Conservation (phyloP, 2,888 invertebrate species). For the Hylaea fasciaria region DNA sequence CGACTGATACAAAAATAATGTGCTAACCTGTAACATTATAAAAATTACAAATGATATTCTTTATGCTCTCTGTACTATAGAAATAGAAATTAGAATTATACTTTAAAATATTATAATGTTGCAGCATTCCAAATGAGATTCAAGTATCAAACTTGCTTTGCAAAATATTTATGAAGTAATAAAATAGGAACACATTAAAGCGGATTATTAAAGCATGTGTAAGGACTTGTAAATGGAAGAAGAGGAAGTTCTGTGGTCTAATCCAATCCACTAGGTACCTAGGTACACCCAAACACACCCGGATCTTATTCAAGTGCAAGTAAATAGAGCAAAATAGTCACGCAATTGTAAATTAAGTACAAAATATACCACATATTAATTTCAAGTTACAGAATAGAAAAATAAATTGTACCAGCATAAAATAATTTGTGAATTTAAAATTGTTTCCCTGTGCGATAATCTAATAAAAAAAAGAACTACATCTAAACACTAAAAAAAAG, state of each 20-base stretch:
- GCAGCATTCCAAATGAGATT: conserved; percentile 39
- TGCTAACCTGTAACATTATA: too few relatives aligned
- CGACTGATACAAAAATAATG: too few relatives aligned
- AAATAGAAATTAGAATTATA: too few relatives aligned
- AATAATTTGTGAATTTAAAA: conserved; percentile 7
- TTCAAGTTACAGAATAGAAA: conserved; percentile 7
- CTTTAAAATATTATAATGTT: neutral
- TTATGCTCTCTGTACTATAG: too few relatives aligned
- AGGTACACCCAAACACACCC: conserved; percentile 32
- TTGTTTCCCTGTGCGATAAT: conserved; percentile 30
- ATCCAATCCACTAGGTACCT: conserved; percentile 43
- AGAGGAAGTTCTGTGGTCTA: conserved; percentile 44
- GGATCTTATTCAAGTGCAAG: conserved; percentile 56
- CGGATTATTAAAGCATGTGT: too few relatives aligned
- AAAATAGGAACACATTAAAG: neutral
- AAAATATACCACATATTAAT: conserved; percentile 24
- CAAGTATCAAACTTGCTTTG: conserved; percentile 19
- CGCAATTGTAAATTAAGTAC: conserved; percentile 58
- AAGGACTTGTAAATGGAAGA: conserved; percentile 38
- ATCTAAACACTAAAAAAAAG: conserved; percentile 38
- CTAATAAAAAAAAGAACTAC: conserved; percentile 30
- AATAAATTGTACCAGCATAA: neutral
- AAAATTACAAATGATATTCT: too few relatives aligned
- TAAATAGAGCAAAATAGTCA: conserved; percentile 28
- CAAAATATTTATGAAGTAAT: neutral